Conservation (phyloP, 1,140 invertebrate species). For the Drosophila aff. region DNA sequence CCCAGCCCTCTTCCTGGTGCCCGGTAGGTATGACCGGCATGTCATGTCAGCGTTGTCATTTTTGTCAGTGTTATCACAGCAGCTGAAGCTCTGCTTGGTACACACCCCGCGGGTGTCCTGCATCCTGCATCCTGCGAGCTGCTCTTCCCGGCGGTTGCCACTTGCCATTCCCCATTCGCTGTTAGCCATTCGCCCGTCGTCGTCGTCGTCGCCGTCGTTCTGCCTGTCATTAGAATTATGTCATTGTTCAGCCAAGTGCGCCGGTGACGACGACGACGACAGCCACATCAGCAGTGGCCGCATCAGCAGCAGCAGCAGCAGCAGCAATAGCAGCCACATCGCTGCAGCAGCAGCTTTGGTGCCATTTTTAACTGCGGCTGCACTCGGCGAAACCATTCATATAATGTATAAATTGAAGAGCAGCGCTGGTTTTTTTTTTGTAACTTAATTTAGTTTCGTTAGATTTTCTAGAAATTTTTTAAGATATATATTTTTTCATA, state of each 20-base stretch:
- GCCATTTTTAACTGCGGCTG: slow-evolving; percentile 42
- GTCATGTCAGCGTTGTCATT: slow-evolving; percentile 70
- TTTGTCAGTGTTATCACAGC: slow-evolving; percentile 69
- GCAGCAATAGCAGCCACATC: not conserved
- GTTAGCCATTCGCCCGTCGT: slow-evolving; percentile 30
- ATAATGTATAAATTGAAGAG: too few species aligned
- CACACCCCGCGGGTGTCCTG: slow-evolving; percentile 3
- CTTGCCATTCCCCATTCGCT: slow-evolving; percentile 1
- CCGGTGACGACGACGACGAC: slow-evolving; percentile 32
- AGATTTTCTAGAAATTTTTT: too few species aligned
- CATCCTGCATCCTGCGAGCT: not conserved
- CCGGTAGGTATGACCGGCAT: slow-evolving; percentile 42
- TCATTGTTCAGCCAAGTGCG: slow-evolving; percentile 74
- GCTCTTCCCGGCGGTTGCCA: slow-evolving; percentile 24
- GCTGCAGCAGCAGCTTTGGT: slow-evolving; percentile 53
- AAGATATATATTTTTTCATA: not conserved
- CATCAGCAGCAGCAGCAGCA: slow-evolving; percentile 10
- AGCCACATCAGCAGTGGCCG: slow-evolving; percentile 14
- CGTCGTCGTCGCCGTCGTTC: slow-evolving; percentile 48
- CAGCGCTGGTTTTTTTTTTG: not conserved
- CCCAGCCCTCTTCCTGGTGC: not conserved
- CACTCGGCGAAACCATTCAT: not conserved
- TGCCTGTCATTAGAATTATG: slow-evolving; percentile 75
- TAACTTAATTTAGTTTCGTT: rapidly evolving
- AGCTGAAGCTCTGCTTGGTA: slow-evolving; percentile 27